phyloP scores from a whole-genome alignment of 2,888 invertebrate species.

The Drosophila atripex region DNA sequence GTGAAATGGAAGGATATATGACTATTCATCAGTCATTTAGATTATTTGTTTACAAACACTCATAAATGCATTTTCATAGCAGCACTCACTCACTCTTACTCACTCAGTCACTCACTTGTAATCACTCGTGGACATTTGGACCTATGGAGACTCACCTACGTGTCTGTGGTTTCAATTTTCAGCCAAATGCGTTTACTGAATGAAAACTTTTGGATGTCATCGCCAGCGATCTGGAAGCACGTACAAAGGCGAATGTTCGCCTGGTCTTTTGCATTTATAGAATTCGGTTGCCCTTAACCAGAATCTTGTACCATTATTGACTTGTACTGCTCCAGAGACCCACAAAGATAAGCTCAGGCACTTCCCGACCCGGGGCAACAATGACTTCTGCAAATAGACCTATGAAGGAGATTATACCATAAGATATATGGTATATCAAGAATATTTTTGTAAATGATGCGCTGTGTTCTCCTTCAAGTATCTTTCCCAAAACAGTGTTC shows the following conservation, averaged over 20 bases:
- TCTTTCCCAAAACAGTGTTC: neutral
- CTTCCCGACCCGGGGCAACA: conserved; percentile 22
- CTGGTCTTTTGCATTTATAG: conserved; percentile 56
- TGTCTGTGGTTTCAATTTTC: conserved; percentile 58
- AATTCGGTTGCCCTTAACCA: conserved; percentile 10
- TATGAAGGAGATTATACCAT: neutral
- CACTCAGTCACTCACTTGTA: conserved; percentile 29
- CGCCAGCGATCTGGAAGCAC: conserved; percentile 43
- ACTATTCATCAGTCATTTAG: neutral
- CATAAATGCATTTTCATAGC: conserved; percentile 37
- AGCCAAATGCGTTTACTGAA: conserved; percentile 35
- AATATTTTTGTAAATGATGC: neutral
- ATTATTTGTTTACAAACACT: conserved; percentile 31
- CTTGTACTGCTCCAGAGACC: conserved; percentile 13
- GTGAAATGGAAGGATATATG: neutral
- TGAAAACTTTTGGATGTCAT: conserved; percentile 49
- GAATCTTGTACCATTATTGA: conserved; percentile 29
- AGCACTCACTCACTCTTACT: conserved; percentile 12
- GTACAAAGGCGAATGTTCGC: conserved; percentile 52
- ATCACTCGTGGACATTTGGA: conserved; percentile 9
- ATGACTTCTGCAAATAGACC: conserved; percentile 7
- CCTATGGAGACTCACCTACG: conserved; percentile 43
- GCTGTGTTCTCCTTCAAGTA: neutral
- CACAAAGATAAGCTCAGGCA: conserved; percentile 22
- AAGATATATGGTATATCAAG: neutral